Evolutionary conservation across 2,888 invertebrate genomes (phyloP), one percentile per base, ranked within the genome.

Genomic region (Erebia ligea): DNA sequence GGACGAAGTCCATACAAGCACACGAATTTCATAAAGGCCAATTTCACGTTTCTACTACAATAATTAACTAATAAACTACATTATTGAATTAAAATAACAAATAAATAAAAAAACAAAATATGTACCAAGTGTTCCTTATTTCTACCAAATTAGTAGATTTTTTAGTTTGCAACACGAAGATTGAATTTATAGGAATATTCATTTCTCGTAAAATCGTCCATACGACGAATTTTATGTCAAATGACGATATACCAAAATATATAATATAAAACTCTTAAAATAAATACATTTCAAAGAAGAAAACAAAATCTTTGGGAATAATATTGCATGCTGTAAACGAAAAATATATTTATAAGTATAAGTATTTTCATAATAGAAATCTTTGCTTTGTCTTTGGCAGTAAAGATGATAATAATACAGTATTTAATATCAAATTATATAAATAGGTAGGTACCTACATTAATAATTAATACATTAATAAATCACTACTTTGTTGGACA

Each of bases 1-100:
- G 92, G 92, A 92, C 92, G 87, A 77, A 79, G 92, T 91, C 91
- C 92, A 71, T 77, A 77, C 86, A 89, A 92, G 91, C 92, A 92
- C 92, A 84, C 90, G 73, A 82, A 84, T 86, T 86, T 84, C 83
- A 76, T 75, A 86, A 92, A 91, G 92, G 91, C 91, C 90, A 90
- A 90, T 89, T 85, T 83, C 77, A 79, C 77, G 72, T 77, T 67
- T 63, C 73, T 73, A 71, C 74, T 77, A 76, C 64, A 65, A 70
- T 75, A 77, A 76, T 76, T 76, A 77, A 74, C 75, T 71, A 76
- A 73, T 72, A 72, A 73, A 69, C 70, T 76, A 78, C 67, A 75
- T 74, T 73, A 15, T 25, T 62, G 52, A 42, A 63, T 72, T 59
- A 66, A 71, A 72, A 72, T 71, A 74, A 76, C 74, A 73, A 77